Base-by-base conservation (phyloP, 2,888 invertebrate species). In the Dasypogon diadema region DNA sequence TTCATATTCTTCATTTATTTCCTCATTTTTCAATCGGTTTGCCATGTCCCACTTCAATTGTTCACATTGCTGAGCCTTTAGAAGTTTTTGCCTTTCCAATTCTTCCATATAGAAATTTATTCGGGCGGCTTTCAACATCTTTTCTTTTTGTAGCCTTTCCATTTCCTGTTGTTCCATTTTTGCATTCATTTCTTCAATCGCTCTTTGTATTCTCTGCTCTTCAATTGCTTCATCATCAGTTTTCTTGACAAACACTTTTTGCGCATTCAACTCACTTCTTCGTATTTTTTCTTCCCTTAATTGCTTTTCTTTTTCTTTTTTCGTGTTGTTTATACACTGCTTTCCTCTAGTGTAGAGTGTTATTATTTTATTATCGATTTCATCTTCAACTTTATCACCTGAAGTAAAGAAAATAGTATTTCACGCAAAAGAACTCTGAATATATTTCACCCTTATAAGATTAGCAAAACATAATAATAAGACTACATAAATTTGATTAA, bases 141-240 rank as follows among this genome's bases (percentile, higher is more conserved):
- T 82, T 8, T 81, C 81, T 0, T 80, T 81, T 34, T 83, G 80
- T 1, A 83, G 79, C n/a, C 81, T 82, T 2, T 81, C 81, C 46
- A 81, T 81, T 75, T 85, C 85, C 74, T 84, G 82, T 5, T 83
- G 83, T 12, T 83, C 85, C 79, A 84, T 86, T 80, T 83, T 82
- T 12, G 84, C 81, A 6, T 85, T 86, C 80, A 83, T 83, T 82
- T 90, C 89, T 12, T 83, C 84, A 24, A 88, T 80, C 12, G 89
- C 90, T 34, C 88, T 88, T 14, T 87, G 83, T 0, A 88, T 80
- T 0, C 86, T 86, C n/a, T 84, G 87, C 16, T 87, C 85, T 42
- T 90, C 90, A 56, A 83, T 82, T 0, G 82, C 84, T 1, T 85
- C 85, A 0, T 87, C 86, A 22, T 82, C 85, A 12, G 86, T 85